phyloP scores from a whole-genome alignment of 2,113 vertebrate genomes.

The Brienomyrus longianalis region DNA sequence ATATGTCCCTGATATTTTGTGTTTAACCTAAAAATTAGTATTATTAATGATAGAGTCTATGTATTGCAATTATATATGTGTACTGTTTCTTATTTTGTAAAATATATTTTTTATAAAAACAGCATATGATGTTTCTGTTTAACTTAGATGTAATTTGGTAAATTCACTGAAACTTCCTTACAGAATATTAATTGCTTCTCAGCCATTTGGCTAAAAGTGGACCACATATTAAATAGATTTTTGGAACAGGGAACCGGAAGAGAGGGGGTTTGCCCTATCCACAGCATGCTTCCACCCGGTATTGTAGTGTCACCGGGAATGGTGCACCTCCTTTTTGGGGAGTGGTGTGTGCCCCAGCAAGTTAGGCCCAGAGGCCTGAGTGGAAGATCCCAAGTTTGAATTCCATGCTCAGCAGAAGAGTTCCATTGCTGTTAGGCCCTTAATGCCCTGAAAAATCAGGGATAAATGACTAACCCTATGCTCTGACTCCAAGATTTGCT shows the following conservation, averaged over 20 bases:
- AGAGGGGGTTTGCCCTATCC: background rate
- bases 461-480: background rate
- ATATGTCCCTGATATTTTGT: slow-evolving; percentile 64
- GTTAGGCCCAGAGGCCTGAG: background rate
- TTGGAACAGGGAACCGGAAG: background rate
- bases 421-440: background rate
- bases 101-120: slow-evolving; percentile 99
- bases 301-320: background rate
- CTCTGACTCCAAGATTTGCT: background rate
- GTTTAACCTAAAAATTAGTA: slow-evolving; percentile 90
- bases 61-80: slow-evolving; percentile 99
- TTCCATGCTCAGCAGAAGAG: background rate
- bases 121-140: slow-evolving; percentile 31
- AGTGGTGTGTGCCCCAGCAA: background rate
- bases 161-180: background rate
- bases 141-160: background rate
- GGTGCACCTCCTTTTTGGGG: background rate
- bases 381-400: background rate
- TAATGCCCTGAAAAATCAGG: background rate
- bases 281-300: background rate
- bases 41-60: slow-evolving; percentile 93
- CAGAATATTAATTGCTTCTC: background rate
- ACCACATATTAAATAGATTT: background rate
- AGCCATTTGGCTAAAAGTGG: background rate
- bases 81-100: slow-evolving; percentile 99